Conservation (phyloP, 2,888 invertebrate species). For the Zhengitettix transpicula region DNA sequence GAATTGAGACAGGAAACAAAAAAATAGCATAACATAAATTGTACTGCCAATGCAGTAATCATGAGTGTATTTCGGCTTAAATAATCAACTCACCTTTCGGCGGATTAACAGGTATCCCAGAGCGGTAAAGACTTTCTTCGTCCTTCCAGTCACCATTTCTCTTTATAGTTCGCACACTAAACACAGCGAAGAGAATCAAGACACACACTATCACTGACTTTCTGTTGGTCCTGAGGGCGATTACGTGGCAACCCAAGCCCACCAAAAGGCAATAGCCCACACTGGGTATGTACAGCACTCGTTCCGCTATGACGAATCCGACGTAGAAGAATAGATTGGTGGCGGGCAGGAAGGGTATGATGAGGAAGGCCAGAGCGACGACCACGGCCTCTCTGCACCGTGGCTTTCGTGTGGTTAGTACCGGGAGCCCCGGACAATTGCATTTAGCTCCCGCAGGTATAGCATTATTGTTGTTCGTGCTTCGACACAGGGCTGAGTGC, state of each 20-base stretch:
- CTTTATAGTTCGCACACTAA: slow-evolving; percentile 53
- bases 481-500: slow-evolving; percentile 51
- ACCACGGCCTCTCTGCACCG: slow-evolving; percentile 34
- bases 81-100: slow-evolving; percentile 68
- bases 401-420: background rate
- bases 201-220: slow-evolving; percentile 30
- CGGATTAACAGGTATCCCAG: slow-evolving; percentile 83
- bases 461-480: slow-evolving; percentile 54
- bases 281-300: slow-evolving; percentile 89
- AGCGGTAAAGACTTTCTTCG: slow-evolving; percentile 82
- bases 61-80: no score
- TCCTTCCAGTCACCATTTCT: slow-evolving; percentile 84
- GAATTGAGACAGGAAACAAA: no score
- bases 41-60: no score
- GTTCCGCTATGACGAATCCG: slow-evolving; percentile 94
- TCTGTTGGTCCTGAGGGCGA: slow-evolving; percentile 20
- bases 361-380: slow-evolving; percentile 45
- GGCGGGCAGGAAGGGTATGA: slow-evolving; percentile 87
- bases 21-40: no score
- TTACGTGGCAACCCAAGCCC: slow-evolving; percentile 33
- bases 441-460: slow-evolving; percentile 25
- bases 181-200: slow-evolving; percentile 45
- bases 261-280: slow-evolving; percentile 85
- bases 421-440: slow-evolving; percentile 19
- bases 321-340: slow-evolving; percentile 95